Conservation (phyloP, 2,888 invertebrate species). For the Dryobotodes eremita region DNA sequence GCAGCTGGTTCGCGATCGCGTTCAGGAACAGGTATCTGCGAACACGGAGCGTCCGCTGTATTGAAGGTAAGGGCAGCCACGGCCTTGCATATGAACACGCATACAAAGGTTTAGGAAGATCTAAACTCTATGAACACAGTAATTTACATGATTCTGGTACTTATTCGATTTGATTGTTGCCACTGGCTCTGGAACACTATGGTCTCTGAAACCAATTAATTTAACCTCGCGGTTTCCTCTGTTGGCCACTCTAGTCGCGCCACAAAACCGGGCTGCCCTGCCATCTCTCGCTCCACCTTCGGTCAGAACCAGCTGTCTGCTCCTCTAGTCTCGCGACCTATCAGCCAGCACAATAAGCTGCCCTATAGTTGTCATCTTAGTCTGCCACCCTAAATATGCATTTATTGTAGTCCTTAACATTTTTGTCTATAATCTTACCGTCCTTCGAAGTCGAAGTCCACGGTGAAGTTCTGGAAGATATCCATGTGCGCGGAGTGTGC, state of each 20-base stretch:
- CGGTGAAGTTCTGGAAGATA: constrained; percentile 99
- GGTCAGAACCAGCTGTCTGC: neutral
- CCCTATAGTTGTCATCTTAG: constrained; percentile 5
- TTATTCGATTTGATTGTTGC: neutral
- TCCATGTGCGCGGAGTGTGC: constrained; percentile 99
- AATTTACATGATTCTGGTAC: neutral
- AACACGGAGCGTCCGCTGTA: constrained; percentile 13
- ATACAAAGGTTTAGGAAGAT: neutral
- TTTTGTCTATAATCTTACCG: constrained; percentile 76
- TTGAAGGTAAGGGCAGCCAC: neutral
- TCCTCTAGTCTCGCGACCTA: neutral
- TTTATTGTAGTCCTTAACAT: neutral
- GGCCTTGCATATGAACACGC: neutral
- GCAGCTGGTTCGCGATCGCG: constrained; percentile 99
- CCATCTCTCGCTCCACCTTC: neutral
- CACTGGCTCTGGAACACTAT: neutral
- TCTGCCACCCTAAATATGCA: constrained; percentile 3
- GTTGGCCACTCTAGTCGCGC: neutral
- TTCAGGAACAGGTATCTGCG: constrained; percentile 98
- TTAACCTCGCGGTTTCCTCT: neutral
- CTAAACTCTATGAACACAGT: neutral
- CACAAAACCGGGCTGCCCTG: neutral
- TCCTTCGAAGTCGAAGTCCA: constrained; percentile 99
- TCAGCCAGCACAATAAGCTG: constrained; percentile 1
- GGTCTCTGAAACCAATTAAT: neutral